These are phyloP conservation scores for Periophthalmus magnuspinnatus DNA, from an alignment of 2,797 vertebrate genomes.

Conservation along the genomic window DNA sequence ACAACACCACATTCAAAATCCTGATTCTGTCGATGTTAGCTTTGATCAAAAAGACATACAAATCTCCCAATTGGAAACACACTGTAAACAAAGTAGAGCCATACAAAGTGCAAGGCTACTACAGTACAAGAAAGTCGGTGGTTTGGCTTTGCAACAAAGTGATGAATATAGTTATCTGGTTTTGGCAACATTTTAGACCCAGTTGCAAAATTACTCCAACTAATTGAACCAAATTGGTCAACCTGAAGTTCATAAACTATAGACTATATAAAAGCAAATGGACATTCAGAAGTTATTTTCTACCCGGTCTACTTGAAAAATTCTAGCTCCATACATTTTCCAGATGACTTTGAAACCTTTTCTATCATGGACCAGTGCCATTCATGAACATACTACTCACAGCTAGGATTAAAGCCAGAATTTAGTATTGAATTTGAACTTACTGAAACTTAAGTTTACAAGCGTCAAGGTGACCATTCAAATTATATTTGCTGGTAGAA, in stretches of 20 bases:
- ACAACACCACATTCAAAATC: constrained; percentile 10
- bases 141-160: background rate
- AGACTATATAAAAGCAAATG: too few relatives aligned
- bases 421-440: too few relatives aligned
- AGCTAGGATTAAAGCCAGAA: too few relatives aligned
- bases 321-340: too few relatives aligned
- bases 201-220: background rate
- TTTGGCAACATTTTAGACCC: too few relatives aligned
- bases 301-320: too few relatives aligned
- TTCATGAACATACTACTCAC: too few relatives aligned
- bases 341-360: too few relatives aligned
- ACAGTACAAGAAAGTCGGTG: background rate
- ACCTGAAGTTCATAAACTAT: background rate
- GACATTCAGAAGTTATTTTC: too few relatives aligned
- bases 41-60: constrained; percentile 46
- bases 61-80: background rate
- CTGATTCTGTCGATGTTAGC: constrained; percentile 13
- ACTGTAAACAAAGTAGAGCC: constrained; percentile 10
- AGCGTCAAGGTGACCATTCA: background rate
- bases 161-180: background rate
- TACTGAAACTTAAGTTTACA: background rate
- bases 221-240: background rate
- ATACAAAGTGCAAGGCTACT: constrained; percentile 3
- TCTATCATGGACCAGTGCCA: too few relatives aligned
- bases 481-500: background rate